Percentiles rank a stretch among this genome's conserved stretches.
phyloP scores from a whole-genome alignment of 2,113 vertebrate species.

The Asarcornis scutulata region DNA sequence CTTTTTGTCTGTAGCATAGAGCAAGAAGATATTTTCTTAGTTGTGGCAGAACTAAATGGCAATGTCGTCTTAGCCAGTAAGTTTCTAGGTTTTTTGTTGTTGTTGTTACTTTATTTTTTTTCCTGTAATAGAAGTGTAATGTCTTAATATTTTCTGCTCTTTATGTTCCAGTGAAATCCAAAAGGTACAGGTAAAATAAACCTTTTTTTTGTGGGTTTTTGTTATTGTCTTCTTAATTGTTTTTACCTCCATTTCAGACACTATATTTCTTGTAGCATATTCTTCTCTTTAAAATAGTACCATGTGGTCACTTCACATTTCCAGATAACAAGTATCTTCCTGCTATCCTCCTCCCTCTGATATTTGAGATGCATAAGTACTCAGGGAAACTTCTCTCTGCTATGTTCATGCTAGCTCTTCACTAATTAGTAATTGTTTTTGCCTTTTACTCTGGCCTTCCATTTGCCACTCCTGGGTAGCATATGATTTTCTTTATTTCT shows the following conservation, averaged over 20 bases:
- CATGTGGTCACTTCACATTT: neutral
- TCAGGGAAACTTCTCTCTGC: neutral
- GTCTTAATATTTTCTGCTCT: neutral
- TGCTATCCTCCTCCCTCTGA: neutral
- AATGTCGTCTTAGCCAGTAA: neutral
- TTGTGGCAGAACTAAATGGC: constrained; percentile 5
- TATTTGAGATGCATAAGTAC: neutral
- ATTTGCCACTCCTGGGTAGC: neutral
- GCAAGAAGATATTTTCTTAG: neutral
- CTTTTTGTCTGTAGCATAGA: neutral
- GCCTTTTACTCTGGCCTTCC: neutral
- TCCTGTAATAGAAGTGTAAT: neutral
- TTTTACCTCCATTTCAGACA: neutral
- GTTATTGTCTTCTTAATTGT: neutral
- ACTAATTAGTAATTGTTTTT: neutral
- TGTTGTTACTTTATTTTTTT: neutral
- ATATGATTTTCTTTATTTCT: neutral
- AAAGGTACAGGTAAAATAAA: neutral
- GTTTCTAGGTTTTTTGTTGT: neutral
- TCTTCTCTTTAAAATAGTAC: neutral
- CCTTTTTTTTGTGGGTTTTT: neutral
- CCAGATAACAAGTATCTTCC: neutral
- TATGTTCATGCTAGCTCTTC: neutral
- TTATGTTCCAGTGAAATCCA: neutral
- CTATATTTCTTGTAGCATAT: neutral